Evolutionary conservation across 2,113 vertebrate species (phyloP).

Genomic region (Urocitellus parryii): DNA sequence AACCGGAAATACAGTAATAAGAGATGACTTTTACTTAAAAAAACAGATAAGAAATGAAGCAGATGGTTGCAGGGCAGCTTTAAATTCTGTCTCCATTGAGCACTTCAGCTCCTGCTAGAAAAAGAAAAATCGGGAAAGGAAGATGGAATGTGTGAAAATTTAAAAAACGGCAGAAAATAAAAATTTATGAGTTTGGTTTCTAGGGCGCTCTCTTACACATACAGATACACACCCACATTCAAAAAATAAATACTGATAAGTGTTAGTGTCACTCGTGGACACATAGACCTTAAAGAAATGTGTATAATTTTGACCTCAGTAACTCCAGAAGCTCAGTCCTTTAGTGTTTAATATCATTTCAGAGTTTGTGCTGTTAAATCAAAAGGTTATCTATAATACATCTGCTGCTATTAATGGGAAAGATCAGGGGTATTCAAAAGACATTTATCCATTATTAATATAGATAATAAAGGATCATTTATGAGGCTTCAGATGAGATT

Average conservation of each 20-base stretch:
- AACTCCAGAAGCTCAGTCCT: slow-evolving; percentile 84
- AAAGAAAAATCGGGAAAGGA: slow-evolving; percentile 69
- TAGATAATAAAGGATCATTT: slow-evolving; percentile 93
- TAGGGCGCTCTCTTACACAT: slow-evolving; percentile 39
- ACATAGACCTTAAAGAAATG: slow-evolving; percentile 82
- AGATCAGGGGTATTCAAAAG: slow-evolving; percentile 90
- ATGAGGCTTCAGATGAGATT: slow-evolving; percentile 92
- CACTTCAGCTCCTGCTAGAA: slow-evolving; percentile 73
- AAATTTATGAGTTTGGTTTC: slow-evolving; percentile 82
- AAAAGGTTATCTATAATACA: slow-evolving; percentile 93
- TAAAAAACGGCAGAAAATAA: slow-evolving; percentile 77
- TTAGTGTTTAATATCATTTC: slow-evolving; percentile 89
- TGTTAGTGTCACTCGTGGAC: slow-evolving; percentile 72
- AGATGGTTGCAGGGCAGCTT: background rate
- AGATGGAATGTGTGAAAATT: slow-evolving; percentile 75
- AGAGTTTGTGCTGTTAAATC: slow-evolving; percentile 92
- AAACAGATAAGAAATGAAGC: background rate
- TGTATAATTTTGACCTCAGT: slow-evolving; percentile 87
- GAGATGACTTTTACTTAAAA: slow-evolving; percentile 22
- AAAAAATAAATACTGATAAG: slow-evolving; percentile 56
- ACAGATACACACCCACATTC: background rate
- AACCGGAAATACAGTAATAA: background rate
- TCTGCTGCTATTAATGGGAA: slow-evolving; percentile 89
- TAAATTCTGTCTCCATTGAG: slow-evolving; percentile 48
- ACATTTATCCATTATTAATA: slow-evolving; percentile 95